These are phyloP conservation scores for Rhodinocichla rosea DNA, from an alignment of 2,113 vertebrate genomes.

Conservation along the genomic window DNA sequence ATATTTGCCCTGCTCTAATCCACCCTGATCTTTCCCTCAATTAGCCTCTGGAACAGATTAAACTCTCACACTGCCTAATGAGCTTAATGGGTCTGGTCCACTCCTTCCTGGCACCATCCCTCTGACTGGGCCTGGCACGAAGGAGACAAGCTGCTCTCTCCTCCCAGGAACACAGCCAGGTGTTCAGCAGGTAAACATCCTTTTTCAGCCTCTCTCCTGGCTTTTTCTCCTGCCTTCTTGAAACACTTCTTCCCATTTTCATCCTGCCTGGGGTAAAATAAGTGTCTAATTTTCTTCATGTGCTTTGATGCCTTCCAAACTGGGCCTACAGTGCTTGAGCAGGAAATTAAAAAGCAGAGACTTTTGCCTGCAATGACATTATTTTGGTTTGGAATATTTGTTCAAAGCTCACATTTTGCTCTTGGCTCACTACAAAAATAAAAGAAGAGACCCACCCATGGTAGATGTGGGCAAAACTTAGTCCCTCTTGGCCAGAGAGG, in stretches of 20 bases:
- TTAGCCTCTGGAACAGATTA: constrained; percentile 34
- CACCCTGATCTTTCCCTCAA: not conserved
- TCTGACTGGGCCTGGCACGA: not conserved
- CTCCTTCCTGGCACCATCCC: not conserved
- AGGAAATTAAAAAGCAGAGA: constrained; percentile 29
- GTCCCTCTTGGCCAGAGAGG: constrained; percentile 27
- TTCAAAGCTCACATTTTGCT: constrained; percentile 49
- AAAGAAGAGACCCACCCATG: constrained; percentile 45
- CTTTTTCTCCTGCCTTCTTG: not conserved
- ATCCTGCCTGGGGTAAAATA: not conserved
- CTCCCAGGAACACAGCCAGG: not conserved
- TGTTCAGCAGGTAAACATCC: not conserved
- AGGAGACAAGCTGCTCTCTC: not conserved
- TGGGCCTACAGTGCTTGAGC: not conserved
- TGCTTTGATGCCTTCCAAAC: constrained; percentile 11
- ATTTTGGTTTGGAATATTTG: constrained; percentile 43
- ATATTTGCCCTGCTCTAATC: not conserved
- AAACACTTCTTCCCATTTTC: not conserved
- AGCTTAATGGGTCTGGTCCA: not conserved
- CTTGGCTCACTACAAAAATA: constrained; percentile 44
- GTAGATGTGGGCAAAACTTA: constrained; percentile 47
- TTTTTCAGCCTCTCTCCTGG: not conserved
- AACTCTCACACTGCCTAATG: not conserved
- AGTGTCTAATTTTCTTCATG: not conserved
- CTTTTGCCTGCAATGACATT: constrained; percentile 19